Percentiles rank a stretch among this genome's conserved stretches.
phyloP scores from a whole-genome alignment of 1,140 invertebrate genomes.

The Oscheius sp. region DNA sequence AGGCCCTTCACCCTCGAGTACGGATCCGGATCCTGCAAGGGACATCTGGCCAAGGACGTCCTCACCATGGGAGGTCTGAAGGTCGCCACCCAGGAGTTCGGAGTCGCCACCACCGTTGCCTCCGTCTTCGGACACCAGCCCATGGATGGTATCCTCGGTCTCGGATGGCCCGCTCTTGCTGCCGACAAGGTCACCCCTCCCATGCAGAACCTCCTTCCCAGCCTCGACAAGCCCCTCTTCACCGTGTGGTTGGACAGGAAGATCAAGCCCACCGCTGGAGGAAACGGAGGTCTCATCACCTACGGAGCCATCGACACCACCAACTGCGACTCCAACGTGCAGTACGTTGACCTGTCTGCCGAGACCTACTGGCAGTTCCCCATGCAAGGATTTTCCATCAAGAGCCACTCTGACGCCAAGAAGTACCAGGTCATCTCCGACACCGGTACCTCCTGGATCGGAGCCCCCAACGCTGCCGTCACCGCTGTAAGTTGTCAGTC shows the following conservation, averaged over 20 bases:
- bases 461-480: conserved; percentile 31
- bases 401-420: conserved; percentile 27
- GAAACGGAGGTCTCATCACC: conserved; percentile 34
- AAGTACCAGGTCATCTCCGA: conserved; percentile 46
- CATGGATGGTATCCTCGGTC: conserved; percentile 34
- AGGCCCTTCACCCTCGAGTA: conserved; percentile 30
- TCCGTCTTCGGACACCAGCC: conserved; percentile 35
- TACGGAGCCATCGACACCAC: conserved; percentile 38
- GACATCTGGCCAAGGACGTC: conserved; percentile 19
- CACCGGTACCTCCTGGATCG: conserved; percentile 50
- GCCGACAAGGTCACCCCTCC: conserved; percentile 35
- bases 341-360: conserved; percentile 37
- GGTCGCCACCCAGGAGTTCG: conserved; percentile 17
- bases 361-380: conserved; percentile 43
- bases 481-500: conserved; percentile 19
- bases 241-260: conserved; percentile 41
- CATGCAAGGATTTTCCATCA: conserved; percentile 26
- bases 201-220: conserved; percentile 35
- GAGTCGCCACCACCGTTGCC: conserved; percentile 19
- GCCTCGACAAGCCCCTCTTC: conserved; percentile 40
- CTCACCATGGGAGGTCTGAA: conserved; percentile 11
- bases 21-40: conserved; percentile 31
- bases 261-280: conserved; percentile 17
- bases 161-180: conserved; percentile 37
- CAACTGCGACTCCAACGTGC: conserved; percentile 32